Conservation (phyloP, 2,113 vertebrate species). For the Cyphomyrus discorhynchus region DNA sequence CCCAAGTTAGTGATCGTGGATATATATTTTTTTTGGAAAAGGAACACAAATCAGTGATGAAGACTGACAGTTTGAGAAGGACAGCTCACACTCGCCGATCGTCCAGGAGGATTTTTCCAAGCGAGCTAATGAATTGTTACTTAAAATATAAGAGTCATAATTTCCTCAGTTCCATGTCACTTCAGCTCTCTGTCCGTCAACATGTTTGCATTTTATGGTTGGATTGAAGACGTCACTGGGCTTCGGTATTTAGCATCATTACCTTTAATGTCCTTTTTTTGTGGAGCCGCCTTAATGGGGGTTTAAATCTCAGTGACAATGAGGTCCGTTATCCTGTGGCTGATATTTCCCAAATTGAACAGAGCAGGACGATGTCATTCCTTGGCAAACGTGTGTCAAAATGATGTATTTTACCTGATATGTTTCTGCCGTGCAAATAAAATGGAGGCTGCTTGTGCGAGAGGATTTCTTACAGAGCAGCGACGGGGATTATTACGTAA, state of each 20-base stretch:
- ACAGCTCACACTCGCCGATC: background rate
- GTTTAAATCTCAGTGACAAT: background rate
- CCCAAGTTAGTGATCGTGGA: background rate
- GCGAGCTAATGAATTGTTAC: background rate
- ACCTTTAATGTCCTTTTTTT: background rate
- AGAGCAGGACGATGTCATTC: background rate
- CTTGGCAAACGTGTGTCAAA: background rate
- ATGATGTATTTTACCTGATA: background rate
- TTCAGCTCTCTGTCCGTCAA: background rate
- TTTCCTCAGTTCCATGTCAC: background rate
- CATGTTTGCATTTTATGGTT: background rate
- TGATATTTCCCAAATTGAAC: background rate
- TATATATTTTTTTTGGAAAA: background rate
- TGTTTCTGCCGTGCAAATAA: background rate
- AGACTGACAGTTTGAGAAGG: background rate
- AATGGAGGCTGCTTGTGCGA: background rate
- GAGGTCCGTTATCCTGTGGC: background rate
- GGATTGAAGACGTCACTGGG: background rate
- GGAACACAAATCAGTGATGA: background rate
- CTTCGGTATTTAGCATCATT: background rate
- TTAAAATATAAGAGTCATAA: background rate
- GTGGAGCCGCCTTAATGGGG: background rate
- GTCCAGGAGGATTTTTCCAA: background rate
- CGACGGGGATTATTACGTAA: constrained; percentile 3
- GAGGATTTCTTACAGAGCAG: background rate